A percentile compares a stretch with the other conserved stretches of the same genome.
Conservation (phyloP, 2,888 invertebrate species). For the Phalera bucephala region DNA sequence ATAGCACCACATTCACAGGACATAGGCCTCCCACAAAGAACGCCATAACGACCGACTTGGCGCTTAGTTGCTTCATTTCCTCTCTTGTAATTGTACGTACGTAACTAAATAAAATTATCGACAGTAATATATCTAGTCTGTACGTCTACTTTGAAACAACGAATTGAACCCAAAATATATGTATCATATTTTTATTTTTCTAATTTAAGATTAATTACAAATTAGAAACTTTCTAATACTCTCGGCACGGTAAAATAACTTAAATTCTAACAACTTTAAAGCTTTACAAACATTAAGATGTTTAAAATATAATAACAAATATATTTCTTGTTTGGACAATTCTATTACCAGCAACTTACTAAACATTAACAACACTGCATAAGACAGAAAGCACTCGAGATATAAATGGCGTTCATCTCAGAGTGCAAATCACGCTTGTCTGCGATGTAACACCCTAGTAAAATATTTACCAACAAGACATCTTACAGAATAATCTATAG, state of each 20-base stretch:
- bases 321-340: neutral
- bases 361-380: slow-evolving; percentile 3
- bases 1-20: no score
- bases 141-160: no score
- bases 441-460: slow-evolving; percentile 37
- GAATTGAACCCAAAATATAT: no score
- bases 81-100: no score
- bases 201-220: no score
- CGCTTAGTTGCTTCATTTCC: no score
- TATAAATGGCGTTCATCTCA: slow-evolving; percentile 41
- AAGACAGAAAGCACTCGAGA: slow-evolving; percentile 29
- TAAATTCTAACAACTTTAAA: neutral
- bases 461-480: slow-evolving; percentile 55
- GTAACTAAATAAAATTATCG: no score
- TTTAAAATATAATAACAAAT: neutral
- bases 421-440: slow-evolving; percentile 54
- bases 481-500: slow-evolving; percentile 56
- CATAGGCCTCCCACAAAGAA: no score
- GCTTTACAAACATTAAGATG: slow-evolving; percentile 1
- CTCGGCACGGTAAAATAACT: neutral
- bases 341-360: neutral
- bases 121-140: no score
- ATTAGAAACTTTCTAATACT: no score
- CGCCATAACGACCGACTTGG: no score
- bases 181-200: no score